Base-by-base conservation (phyloP, 2,797 vertebrate genomes). In the Pangasius mekongensis region DNA sequence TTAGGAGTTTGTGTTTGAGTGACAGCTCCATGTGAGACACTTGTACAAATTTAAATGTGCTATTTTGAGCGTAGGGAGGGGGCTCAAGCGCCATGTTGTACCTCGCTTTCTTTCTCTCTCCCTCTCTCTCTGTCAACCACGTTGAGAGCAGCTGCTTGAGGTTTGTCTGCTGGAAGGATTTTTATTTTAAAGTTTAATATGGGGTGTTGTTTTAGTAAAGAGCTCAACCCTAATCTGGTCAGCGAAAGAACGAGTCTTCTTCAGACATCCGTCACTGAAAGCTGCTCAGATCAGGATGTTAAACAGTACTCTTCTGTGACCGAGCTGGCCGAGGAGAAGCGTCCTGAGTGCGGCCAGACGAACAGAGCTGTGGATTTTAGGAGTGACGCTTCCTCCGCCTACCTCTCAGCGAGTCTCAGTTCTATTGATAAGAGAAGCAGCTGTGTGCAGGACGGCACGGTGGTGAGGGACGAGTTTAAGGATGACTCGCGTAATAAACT, bases 171-270 rank as follows among this genome's bases (percentile, higher is more conserved):
- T n/a, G 84, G 69, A 81, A 89, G 88, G 83, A 90, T 87, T 92
- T 93, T 93, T 90, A 66, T 58, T 74, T 88, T 54, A 66, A 76
- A 84, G 81, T 90, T 89, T 89, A 92, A 90, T 33, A 96, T 96
- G 96, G 96, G 96, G 56, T 96, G 96, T 93, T 96, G 96, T 92
- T 96, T 95, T 88, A 96, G 96, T 91, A 96, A 96, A 93, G 95
- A 96, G 92, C 86, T 93, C 14, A 92, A 87, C 91, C 93, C 92
- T 49, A 92, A 93, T 76, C 85, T n/a, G 36, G 92, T 89, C 58
- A 92, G 58, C 0, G 96, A 97, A 93, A 94, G 91, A 88, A 95
- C 95, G 43, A 84, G 93, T 71, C 94, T 96, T 87, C 90, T 96
- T 58, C 92, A 93, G 74, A 76, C 93, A 2, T 84, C 90, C 0